Base-by-base conservation (phyloP, 2,797 vertebrate species). In the Gobio occitaniae region DNA sequence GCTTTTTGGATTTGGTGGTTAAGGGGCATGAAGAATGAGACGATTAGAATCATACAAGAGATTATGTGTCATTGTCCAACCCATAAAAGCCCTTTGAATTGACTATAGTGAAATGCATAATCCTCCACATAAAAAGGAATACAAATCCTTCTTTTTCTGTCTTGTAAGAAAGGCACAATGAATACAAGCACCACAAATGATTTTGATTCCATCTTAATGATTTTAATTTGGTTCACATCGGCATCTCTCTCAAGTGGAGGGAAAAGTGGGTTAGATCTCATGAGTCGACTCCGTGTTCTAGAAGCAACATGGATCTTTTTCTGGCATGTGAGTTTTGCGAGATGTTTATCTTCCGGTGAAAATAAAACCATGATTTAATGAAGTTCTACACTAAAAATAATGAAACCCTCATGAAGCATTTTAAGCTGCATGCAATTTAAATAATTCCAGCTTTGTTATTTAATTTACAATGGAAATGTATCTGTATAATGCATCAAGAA, bases 211-310 rank as follows among this genome's bases (percentile, higher is more conserved):
- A 79, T 80, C 54, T 84, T 83, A 87, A 84, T 87, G 68, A 70
- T 79, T 84, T 36, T 86, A 87, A 89, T 86, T 87, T 82, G 86
- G 71, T 87, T 89, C 85, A 77, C 61, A 84, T 63, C 77, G 50
- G 80, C 47, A 70, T 82, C 79, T 82, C 79, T 82, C 59, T 70
- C 63, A 70, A 81, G 72, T 84, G 47, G 44, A 71, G 65, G 85
- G 63, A 71, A 87, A 89, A 89, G 66, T 89, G 84, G 89, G 89
- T 88, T 87, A 89, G 81, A 87, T 89, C 89, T 89, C 81, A 86
- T 63, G 89, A 89, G 89, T 86, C 87, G 83, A 80, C 72, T 85
- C 59, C 25, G 48, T 68, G 79, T 72, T 86, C 83, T 71, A 81
- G 76, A 86, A 80, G 84, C 87, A 87, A 84, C 84, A 82, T 36